Conservation (phyloP, 2,797 vertebrate genomes). For the Helostoma temminkii region DNA sequence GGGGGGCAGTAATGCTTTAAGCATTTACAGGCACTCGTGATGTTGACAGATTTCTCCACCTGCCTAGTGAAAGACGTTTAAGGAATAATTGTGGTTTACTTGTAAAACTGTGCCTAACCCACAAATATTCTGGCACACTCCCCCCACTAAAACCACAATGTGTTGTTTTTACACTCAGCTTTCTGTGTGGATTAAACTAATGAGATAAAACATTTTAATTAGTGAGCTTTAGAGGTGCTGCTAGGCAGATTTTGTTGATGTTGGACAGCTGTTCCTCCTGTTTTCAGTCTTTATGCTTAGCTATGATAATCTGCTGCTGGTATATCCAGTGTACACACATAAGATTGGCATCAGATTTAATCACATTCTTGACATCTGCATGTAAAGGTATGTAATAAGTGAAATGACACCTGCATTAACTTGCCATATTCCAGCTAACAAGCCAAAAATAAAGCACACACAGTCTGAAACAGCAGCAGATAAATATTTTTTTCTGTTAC, state of each 20-base stretch:
- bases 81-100: too few relatives aligned
- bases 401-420: conserved; percentile 13
- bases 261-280: too few relatives aligned
- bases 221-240: neutral
- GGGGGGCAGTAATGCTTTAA: neutral
- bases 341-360: neutral
- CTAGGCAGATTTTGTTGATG: neutral
- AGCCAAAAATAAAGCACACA: conserved; percentile 23
- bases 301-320: neutral
- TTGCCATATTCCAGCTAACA: conserved; percentile 4
- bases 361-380: conserved; percentile 11
- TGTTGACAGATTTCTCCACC: too few relatives aligned
- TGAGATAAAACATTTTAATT: neutral
- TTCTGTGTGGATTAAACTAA: neutral
- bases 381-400: neutral
- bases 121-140: neutral
- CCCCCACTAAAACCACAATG: neutral
- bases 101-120: neutral
- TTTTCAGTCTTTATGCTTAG: neutral
- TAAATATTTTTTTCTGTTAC: conserved; percentile 58
- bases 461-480: conserved; percentile 57
- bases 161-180: neutral
- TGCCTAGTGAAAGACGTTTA: too few relatives aligned
- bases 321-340: neutral
- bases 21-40: neutral